Conservation (phyloP, 2,113 vertebrate genomes). For the Pelusios castaneus region DNA sequence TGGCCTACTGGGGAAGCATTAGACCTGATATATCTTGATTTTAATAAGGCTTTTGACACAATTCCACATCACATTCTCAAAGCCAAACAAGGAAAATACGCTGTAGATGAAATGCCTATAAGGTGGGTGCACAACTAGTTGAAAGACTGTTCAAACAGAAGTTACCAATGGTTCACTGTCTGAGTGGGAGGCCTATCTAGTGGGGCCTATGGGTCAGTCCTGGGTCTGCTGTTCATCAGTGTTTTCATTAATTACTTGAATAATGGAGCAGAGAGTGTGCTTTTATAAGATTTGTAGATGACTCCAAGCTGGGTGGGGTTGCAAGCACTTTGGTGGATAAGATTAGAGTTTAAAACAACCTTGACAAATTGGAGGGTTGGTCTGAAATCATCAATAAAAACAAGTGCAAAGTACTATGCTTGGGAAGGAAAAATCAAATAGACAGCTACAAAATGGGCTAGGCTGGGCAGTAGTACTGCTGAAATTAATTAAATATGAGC, state of each 20-base stretch:
- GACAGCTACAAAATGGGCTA: background rate
- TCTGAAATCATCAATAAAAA: background rate
- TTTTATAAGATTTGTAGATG: background rate
- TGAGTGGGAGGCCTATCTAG: background rate
- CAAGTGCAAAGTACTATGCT: background rate
- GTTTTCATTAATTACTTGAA: background rate
- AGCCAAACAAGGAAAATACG: background rate
- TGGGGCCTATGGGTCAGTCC: background rate
- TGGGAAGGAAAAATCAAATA: background rate
- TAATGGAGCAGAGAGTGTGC: background rate
- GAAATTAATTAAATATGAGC: background rate
- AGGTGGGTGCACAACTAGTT: background rate
- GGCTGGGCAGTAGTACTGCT: background rate
- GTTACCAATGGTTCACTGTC: background rate
- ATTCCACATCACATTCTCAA: background rate
- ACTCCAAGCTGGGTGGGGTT: background rate
- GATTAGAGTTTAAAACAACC: background rate
- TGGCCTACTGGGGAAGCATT: background rate
- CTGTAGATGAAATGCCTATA: background rate
- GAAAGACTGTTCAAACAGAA: background rate
- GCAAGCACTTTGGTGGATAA: background rate
- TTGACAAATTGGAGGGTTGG: background rate
- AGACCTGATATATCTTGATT: background rate
- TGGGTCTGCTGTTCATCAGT: background rate
- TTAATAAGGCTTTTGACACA: background rate